A percentile compares a stretch with the other conserved stretches of the same genome.
These are phyloP conservation scores for Julus scanicus DNA, from an alignment of 2,888 invertebrate species.

Conservation along the genomic window DNA sequence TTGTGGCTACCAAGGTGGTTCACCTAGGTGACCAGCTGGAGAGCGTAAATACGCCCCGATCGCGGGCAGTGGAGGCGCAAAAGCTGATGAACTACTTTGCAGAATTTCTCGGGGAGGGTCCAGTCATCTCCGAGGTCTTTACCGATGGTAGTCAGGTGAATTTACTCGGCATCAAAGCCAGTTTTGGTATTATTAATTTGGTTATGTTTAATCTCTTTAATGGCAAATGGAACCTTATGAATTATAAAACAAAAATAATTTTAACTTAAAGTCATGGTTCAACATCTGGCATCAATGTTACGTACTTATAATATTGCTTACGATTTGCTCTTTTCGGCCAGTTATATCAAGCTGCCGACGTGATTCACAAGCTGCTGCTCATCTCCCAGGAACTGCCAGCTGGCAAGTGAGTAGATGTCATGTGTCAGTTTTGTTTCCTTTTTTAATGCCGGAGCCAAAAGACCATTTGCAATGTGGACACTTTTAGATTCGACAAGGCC, in stretches of 20 bases:
- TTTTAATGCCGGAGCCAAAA: neutral
- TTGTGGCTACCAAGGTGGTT: conserved; percentile 96
- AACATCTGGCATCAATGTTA: neutral
- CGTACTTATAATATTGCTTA: conserved; percentile 60
- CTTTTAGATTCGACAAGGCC: conserved; percentile 77
- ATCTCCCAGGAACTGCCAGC: conserved; percentile 94
- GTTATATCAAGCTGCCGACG: conserved; percentile 95
- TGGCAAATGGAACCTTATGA: too few relatives aligned
- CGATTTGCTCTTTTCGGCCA: conserved; percentile 63
- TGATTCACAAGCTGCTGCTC: conserved; percentile 94
- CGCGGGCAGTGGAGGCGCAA: conserved; percentile 94
- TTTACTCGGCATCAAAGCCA: too few relatives aligned
- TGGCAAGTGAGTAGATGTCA: conserved; percentile 73
- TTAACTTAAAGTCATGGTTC: too few relatives aligned
- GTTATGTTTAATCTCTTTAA: too few relatives aligned
- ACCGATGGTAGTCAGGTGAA: conserved; percentile 81
- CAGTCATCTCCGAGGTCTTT: conserved; percentile 85
- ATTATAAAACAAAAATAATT: too few relatives aligned
- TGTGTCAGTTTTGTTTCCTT: neutral
- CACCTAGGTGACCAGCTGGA: conserved; percentile 99
- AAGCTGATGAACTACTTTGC: conserved; percentile 90
- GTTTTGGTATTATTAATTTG: too few relatives aligned
- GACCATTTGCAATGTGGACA: neutral
- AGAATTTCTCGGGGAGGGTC: conserved; percentile 88
- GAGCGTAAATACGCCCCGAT: conserved; percentile 93